phyloP scores from a whole-genome alignment of 1,140 invertebrate species.

The Papilio polytes region DNA sequence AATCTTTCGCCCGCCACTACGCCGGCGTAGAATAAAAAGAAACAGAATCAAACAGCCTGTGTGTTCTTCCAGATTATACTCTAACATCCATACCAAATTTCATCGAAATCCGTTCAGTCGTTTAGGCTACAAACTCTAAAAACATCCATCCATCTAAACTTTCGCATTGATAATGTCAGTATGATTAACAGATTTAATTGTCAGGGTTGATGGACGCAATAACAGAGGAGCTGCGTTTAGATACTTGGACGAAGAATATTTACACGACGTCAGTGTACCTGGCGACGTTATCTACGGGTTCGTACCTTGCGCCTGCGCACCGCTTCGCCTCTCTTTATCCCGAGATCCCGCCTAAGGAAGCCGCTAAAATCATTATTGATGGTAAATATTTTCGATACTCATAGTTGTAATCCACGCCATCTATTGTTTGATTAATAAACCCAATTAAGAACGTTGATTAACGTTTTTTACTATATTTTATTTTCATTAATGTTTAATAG shows the following conservation, averaged over 20 bases:
- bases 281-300: conserved; percentile 59
- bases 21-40: too few species aligned
- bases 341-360: conserved; percentile 65
- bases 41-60: too few species aligned
- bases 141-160: too few species aligned
- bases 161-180: too few species aligned
- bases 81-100: too few species aligned
- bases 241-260: conserved; percentile 74
- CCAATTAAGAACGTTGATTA: too few species aligned
- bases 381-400: conserved; percentile 48
- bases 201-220: conserved; percentile 87
- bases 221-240: conserved; percentile 84
- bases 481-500: too few species aligned
- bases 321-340: conserved; percentile 67
- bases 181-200: background rate
- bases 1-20: too few species aligned
- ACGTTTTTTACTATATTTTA: too few species aligned
- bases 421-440: background rate
- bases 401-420: background rate
- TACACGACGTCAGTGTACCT: conserved; percentile 73
- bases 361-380: conserved; percentile 72
- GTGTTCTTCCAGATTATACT: too few species aligned
- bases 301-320: conserved; percentile 64
- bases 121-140: too few species aligned
- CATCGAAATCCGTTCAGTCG: too few species aligned